These are phyloP conservation scores for Pseudolycoriella hygida DNA, from an alignment of 2,888 invertebrate genomes.

Conservation along the genomic window DNA sequence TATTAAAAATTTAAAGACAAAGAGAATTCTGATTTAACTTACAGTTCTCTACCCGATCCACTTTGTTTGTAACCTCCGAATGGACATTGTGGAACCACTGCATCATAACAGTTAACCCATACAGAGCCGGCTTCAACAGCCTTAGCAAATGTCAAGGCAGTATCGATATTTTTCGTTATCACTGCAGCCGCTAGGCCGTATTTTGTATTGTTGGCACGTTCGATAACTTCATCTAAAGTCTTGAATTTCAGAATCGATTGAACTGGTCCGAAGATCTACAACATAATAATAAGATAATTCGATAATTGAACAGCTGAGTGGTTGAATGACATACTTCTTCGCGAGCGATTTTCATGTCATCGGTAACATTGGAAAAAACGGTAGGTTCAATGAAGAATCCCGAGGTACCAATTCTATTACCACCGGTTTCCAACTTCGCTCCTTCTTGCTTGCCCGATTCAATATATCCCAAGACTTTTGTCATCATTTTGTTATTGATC, in stretches of 20 bases:
- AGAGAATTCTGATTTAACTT: not conserved
- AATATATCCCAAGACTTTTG: conserved; percentile 57
- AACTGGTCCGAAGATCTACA: conserved; percentile 78
- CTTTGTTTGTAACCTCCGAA: conserved; percentile 82
- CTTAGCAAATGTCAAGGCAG: conserved; percentile 54
- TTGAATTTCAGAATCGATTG: conserved; percentile 72
- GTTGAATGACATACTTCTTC: conserved; percentile 40
- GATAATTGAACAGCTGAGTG: not conserved
- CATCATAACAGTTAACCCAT: conserved; percentile 43
- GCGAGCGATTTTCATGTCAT: conserved; percentile 56
- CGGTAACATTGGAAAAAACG: conserved; percentile 56
- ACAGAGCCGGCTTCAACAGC: conserved; percentile 63
- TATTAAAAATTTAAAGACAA: too few species aligned
- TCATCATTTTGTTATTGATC: conserved; percentile 56
- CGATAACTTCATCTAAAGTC: conserved; percentile 55
- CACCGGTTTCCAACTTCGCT: conserved; percentile 61
- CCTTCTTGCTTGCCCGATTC: conserved; percentile 62
- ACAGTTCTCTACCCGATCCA: conserved; percentile 59
- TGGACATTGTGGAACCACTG: conserved; percentile 45
- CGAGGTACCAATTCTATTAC: conserved; percentile 43
- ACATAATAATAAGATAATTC: too few species aligned
- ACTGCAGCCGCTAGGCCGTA: conserved; percentile 75
- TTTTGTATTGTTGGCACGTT: conserved; percentile 59
- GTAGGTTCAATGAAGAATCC: conserved; percentile 67
- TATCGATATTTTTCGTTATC: conserved; percentile 61